Evolutionary conservation across 2,113 vertebrate species (phyloP), one percentile per base, ranked within the genome.

Genomic region (Albula goreensis): DNA sequence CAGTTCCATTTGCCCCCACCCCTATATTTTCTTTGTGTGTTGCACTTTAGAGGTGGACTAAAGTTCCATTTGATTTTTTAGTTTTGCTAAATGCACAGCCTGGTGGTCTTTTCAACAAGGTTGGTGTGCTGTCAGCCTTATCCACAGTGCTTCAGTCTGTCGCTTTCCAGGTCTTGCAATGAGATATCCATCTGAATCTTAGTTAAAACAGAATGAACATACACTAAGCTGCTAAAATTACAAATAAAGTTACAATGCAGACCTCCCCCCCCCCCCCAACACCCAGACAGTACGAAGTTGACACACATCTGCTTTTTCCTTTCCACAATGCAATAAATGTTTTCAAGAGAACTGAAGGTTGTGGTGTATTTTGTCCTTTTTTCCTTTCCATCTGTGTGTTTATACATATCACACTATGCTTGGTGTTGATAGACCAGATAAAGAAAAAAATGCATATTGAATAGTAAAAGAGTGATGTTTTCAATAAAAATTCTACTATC

Each of bases 311-410:
- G 77, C 78, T 87, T 83, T 53, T 78, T 86, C 50, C 52, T 60
- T 83, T 63, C 74, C 53, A 15, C 22, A 63, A 87, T 41, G 82
- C 74, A 83, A 83, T 83, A 87, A 87, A 87, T 56, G 41, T 83
- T 87, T 50, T 78, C 15, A 60, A 84, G 56, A 10, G 57, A 51
- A 66, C 31, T 80, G 51, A 80, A 81, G 60, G 53, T 49, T 80
- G 56, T 74, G 70, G 70, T 74, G 22, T 74, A n/a, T 74, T 74
- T 70, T 70, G 5, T 70, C n/a, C 50, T 31, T 11, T 81, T 87
- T 22, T 83, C 13, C 81, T 82, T 10, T 31, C 78, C 11, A 48
- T 17, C 78, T 15, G 22, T 53, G 41, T 50, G 13, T 48, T 63
- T 81, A 8, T 48, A 85, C 70, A 31, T 2, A 74, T n/a, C 70